Conservation (phyloP, 2,113 vertebrate genomes). For the Rhombomys opimus region DNA sequence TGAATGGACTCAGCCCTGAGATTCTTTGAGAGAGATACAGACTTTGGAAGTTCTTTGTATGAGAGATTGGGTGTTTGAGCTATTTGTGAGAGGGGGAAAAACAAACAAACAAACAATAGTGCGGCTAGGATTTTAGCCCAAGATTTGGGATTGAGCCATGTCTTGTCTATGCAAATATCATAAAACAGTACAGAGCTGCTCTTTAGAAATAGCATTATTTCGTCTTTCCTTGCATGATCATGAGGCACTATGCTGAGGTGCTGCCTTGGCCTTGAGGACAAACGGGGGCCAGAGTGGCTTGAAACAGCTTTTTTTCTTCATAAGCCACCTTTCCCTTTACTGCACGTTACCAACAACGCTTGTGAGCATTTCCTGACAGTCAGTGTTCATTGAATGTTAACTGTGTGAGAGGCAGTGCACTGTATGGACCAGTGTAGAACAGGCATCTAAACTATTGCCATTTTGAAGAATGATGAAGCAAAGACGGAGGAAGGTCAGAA, state of each 20-base stretch:
- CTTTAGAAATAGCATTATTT: not conserved
- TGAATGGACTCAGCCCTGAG: not conserved
- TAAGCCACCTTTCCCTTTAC: not conserved
- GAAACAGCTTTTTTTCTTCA: not conserved
- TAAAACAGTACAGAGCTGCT: not conserved
- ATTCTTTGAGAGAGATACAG: not conserved
- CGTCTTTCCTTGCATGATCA: not conserved
- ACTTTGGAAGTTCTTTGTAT: not conserved
- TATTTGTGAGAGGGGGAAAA: accelerated
- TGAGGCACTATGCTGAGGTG: not conserved
- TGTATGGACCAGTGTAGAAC: not conserved
- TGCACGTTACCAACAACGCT: not conserved
- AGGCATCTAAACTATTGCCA: not conserved
- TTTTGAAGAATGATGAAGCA: not conserved
- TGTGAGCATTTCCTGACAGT: not conserved
- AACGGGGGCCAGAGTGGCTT: not conserved
- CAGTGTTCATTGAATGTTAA: not conserved
- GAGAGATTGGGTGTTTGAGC: not conserved
- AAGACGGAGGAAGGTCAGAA: not conserved
- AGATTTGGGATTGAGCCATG: not conserved
- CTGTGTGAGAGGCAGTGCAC: not conserved
- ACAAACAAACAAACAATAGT: not conserved
- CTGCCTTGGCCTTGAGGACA: not conserved
- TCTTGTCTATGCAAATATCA: not conserved
- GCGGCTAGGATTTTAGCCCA: not conserved